Evolutionary conservation across 1,140 invertebrate species (phyloP).

Genomic region (Drosophila littoralis): DNA sequence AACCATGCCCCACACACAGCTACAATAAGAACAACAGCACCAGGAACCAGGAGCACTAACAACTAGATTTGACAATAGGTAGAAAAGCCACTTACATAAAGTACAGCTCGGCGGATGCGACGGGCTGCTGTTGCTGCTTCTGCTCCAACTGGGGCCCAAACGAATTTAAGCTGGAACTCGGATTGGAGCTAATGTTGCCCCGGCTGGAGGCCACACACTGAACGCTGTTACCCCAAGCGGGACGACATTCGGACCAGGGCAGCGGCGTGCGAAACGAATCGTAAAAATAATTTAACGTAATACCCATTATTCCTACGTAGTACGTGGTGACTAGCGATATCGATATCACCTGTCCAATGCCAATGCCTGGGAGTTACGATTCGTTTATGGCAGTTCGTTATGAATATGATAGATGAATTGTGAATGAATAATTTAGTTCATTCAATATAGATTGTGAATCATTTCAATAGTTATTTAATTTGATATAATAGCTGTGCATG

Average conservation of each 20-base stretch:
- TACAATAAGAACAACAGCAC: conserved; percentile 27
- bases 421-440: too few relatives aligned
- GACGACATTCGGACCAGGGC: conserved; percentile 89
- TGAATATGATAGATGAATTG: conserved; percentile 5
- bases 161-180: conserved; percentile 1
- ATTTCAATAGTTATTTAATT: too few relatives aligned
- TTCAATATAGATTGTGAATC: too few relatives aligned
- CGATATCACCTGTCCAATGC: conserved; percentile 90
- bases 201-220: conserved; percentile 83
- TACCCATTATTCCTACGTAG: conserved; percentile 90
- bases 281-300: conserved; percentile 88
- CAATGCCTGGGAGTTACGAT: conserved; percentile 86
- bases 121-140: conserved; percentile 44
- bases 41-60: conserved; percentile 24
- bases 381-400: not conserved
- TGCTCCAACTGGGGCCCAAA: conserved; percentile 21
- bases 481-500: too few relatives aligned
- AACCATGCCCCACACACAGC: conserved; percentile 18
- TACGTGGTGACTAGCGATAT: conserved; percentile 90
- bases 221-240: conserved; percentile 85
- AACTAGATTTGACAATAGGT: conserved; percentile 11
- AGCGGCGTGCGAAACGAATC: conserved; percentile 87
- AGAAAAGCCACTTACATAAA: conserved; percentile 79
- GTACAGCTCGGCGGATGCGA: conserved; percentile 82
- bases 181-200: conserved; percentile 41